A percentile compares a stretch with the other conserved stretches of the same genome.
phyloP scores from a whole-genome alignment of 2,888 invertebrate species.

The Metallyticus violacea region DNA sequence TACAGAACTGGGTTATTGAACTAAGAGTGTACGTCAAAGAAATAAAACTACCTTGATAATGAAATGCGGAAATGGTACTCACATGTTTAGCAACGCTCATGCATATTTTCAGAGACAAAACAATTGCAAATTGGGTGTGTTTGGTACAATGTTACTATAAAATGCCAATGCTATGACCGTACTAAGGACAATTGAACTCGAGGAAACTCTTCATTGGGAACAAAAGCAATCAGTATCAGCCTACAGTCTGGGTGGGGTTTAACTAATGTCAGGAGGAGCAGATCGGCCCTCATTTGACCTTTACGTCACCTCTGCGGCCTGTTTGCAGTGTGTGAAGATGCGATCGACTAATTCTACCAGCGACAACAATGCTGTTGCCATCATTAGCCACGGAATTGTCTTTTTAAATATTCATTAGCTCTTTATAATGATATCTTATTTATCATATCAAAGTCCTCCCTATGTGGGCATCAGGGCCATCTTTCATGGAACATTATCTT shows the following conservation, averaged over 20 bases:
- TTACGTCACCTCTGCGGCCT: neutral
- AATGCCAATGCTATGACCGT: neutral
- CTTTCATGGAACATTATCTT: neutral
- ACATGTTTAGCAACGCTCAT: neutral
- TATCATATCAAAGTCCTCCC: neutral
- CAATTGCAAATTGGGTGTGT: neutral
- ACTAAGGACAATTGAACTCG: neutral
- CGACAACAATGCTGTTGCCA: neutral
- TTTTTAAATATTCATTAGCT: neutral
- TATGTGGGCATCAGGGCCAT: neutral
- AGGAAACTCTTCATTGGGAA: neutral
- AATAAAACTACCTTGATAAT: neutral
- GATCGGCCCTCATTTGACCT: neutral
- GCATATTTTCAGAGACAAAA: neutral
- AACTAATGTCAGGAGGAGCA: neutral
- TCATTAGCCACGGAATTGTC: neutral
- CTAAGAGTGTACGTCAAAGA: neutral
- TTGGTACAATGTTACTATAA: neutral
- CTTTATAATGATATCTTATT: neutral
- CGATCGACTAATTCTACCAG: neutral
- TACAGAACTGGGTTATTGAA: neutral
- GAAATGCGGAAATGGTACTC: neutral
- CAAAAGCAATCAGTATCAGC: neutral
- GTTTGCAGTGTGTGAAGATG: neutral
- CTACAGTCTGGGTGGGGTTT: neutral